Evolutionary conservation across 2,888 invertebrate genomes (phyloP).

Genomic region (Acrobasis consociella): DNA sequence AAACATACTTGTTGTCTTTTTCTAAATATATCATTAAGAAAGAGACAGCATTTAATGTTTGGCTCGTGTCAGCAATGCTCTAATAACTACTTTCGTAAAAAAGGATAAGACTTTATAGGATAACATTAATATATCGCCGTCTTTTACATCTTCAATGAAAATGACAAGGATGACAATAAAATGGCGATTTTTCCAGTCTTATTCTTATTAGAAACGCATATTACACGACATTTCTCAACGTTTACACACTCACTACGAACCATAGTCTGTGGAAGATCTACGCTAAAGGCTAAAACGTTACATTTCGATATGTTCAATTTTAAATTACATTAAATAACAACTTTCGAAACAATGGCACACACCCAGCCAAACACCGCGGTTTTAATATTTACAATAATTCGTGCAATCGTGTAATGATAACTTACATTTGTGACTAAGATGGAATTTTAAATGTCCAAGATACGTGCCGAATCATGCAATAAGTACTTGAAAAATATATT

Average conservation of each 20-base stretch:
- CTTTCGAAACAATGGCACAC: slow-evolving; percentile 73
- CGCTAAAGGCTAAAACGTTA: slow-evolving; percentile 79
- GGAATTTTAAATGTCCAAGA: slow-evolving; percentile 12
- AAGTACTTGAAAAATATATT: background rate
- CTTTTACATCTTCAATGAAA: background rate
- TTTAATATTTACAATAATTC: slow-evolving; percentile 20
- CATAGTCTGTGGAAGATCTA: slow-evolving; percentile 76
- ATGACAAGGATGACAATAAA: background rate
- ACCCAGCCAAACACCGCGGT: slow-evolving; percentile 56
- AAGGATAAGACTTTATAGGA: background rate
- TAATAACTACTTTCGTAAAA: background rate
- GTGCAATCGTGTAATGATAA: slow-evolving; percentile 5
- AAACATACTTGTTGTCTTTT: slow-evolving; percentile 1
- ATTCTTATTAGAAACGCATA: background rate
- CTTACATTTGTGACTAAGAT: slow-evolving; percentile 13
- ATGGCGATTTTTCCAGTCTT: background rate
- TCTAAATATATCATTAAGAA: background rate
- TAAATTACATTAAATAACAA: slow-evolving; percentile 74
- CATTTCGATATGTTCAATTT: slow-evolving; percentile 74
- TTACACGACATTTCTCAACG: slow-evolving; percentile 33
- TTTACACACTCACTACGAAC: slow-evolving; percentile 61
- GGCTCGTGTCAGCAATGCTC: slow-evolving; percentile 2
- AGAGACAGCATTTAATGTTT: background rate
- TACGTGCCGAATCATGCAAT: background rate
- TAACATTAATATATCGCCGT: background rate